Evolutionary conservation across 1,140 invertebrate species (phyloP).

Genomic region (Phenacoccus solenopsis): DNA sequence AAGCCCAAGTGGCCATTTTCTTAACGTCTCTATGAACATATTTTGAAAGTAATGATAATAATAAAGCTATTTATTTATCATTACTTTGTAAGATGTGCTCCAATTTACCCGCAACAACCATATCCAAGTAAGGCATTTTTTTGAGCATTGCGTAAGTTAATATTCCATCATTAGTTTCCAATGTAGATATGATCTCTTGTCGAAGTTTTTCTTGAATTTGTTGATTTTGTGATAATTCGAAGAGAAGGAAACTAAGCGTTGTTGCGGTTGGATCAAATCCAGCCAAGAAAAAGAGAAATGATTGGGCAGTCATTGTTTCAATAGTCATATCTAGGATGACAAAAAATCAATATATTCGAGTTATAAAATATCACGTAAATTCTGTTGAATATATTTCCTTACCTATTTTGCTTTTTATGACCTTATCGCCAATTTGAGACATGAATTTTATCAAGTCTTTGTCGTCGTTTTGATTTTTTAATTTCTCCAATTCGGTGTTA

Average conservation of each 20-base stretch:
- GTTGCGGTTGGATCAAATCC: slow-evolving; percentile 49
- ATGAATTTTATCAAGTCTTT: no score
- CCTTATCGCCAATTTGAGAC: no score
- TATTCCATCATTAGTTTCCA: slow-evolving; percentile 32
- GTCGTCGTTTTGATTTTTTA: no score
- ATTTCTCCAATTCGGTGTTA: no score
- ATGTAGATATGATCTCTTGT: slow-evolving; percentile 36
- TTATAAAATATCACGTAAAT: no score
- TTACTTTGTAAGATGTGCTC: no score
- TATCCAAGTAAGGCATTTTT: slow-evolving; percentile 47
- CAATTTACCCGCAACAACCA: slow-evolving; percentile 40
- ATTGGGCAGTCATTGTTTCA: slow-evolving; percentile 32
- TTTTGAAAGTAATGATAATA: no score
- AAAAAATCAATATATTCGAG: no score
- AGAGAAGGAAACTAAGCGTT: slow-evolving; percentile 39
- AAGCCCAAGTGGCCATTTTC: slow-evolving; percentile 22
- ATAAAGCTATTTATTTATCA: no score
- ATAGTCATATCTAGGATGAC: slow-evolving; percentile 22
- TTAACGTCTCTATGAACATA: slow-evolving; percentile 25
- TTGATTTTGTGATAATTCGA: slow-evolving; percentile 43
- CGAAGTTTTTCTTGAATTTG: slow-evolving; percentile 42
- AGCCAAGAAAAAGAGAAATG: slow-evolving; percentile 48
- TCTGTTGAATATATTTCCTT: no score
- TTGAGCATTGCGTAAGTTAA: slow-evolving; percentile 46
- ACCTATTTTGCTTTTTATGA: no score